Evolutionary conservation across 2,113 vertebrate species (phyloP).

Genomic region (Grus americana): DNA sequence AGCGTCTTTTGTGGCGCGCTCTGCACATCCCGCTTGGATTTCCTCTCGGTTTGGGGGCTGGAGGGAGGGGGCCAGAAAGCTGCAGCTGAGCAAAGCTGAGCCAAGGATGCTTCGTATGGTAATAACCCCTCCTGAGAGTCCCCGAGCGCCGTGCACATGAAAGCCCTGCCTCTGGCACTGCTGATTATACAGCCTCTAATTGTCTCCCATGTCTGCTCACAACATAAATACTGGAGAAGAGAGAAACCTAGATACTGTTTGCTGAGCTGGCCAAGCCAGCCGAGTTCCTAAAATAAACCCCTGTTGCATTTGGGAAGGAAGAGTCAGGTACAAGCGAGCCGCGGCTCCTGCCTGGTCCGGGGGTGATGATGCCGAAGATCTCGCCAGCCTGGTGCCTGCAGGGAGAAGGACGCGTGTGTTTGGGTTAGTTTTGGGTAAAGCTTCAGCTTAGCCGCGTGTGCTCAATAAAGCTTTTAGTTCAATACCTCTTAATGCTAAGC

Average conservation of each 20-base stretch:
- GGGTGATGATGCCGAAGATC: not conserved
- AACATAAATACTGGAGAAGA: constrained; percentile 23
- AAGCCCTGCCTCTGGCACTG: constrained; percentile 66
- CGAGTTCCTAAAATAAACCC: not conserved
- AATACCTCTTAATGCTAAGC: constrained; percentile 29
- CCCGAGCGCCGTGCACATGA: not conserved
- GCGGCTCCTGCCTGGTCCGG: accelerated
- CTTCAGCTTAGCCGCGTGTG: not conserved
- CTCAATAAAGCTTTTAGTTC: constrained; percentile 42
- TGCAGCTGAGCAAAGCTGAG: constrained; percentile 53
- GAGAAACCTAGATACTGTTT: not conserved
- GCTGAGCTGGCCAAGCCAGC: constrained; percentile 5
- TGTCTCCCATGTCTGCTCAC: constrained; percentile 59
- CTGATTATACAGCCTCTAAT: constrained; percentile 68
- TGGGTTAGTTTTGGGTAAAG: constrained; percentile 8
- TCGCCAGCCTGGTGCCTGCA: not conserved
- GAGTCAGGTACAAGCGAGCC: accelerated
- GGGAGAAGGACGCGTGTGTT: not conserved
- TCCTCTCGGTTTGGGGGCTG: constrained; percentile 8
- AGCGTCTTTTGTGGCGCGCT: not conserved
- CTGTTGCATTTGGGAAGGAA: not conserved
- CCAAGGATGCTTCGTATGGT: constrained; percentile 66
- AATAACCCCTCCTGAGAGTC: constrained; percentile 63
- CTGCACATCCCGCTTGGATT: constrained; percentile 11
- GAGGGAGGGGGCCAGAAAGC: constrained; percentile 18